Evolutionary conservation across 2,113 vertebrate genomes (phyloP), one percentile per base, ranked within the genome.

Genomic region (Ochotona princeps): DNA sequence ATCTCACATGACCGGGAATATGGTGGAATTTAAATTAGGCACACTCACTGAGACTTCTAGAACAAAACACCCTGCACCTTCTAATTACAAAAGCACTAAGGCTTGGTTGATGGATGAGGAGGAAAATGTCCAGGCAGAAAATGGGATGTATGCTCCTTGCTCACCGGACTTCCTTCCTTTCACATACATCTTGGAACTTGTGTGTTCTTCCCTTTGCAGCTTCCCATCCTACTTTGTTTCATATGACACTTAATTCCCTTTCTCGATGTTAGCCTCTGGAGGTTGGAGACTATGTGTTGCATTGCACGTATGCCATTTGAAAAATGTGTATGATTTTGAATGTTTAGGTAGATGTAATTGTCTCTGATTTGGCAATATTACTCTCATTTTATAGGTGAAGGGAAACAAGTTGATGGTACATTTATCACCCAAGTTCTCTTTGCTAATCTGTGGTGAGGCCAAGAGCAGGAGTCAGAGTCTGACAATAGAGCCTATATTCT

Each of bases 21-120:
- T 38, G 67, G 3, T 49, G 65, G 83, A 82, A 93, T 86, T 86
- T 91, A 73, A 83, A 93, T 57, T 8, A 83, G 74, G 81, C 65
- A 49, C 8, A 0, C 61, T 92, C 20, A 49, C 17, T 11, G 26
- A 51, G 47, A 72, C 38, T 44, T 44, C 32, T 18, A 60, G 15
- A 89, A 75, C 26, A 26, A 80, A 83, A 83, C 44, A 70, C 20
- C 60, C 30, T 66, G 54, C 38, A 38, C 72, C 85, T 76, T 57
- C 83, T 82, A 88, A 94, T 84, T 73, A 66, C 9, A 28, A 28
- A 35, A 73, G 72, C 49, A 14, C 69, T 5, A 26, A 61, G 25
- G 69, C 83, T 89, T 82, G 49, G 88, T 57, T 89, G 88, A 65
- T 30, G 28, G 63, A 61, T 67, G 79, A 35, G 23, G 83, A 35